A percentile compares a stretch with the other conserved stretches of the same genome.
These are phyloP conservation scores for Melierax canorus DNA, from an alignment of 2,113 vertebrate genomes.

Conservation along the genomic window DNA sequence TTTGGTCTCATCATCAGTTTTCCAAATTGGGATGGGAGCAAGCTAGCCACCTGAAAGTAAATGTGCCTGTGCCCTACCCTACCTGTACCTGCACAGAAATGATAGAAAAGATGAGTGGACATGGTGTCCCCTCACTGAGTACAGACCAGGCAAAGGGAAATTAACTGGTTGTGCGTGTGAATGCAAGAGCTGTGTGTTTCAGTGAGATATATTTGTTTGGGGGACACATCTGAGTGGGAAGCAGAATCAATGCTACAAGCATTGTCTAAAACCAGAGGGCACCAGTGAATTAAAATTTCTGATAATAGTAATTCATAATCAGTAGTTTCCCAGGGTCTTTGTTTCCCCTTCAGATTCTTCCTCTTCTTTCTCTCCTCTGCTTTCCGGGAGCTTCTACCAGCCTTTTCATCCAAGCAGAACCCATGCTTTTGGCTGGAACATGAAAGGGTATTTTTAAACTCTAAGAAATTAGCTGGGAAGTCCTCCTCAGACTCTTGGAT, in stretches of 20 bases:
- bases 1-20: background rate
- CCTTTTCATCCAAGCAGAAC: background rate
- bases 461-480: background rate
- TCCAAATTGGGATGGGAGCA: background rate
- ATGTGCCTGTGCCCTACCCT: background rate
- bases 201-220: background rate
- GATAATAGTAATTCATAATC: background rate
- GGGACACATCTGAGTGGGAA: background rate
- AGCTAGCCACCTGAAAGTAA: background rate
- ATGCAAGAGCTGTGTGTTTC: background rate
- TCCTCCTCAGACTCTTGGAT: background rate
- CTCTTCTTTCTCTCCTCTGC: background rate
- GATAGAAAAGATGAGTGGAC: background rate
- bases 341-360: background rate
- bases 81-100: background rate
- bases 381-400: background rate
- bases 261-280: background rate
- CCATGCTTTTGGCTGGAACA: background rate
- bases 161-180: background rate
- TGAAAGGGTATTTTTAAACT: background rate
- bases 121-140: background rate
- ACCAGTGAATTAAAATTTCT: background rate
- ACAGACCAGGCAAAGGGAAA: background rate
- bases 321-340: background rate
- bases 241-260: background rate